These are phyloP conservation scores for Oryzias sinensis DNA, from an alignment of 2,797 vertebrate genomes.

Conservation along the genomic window DNA sequence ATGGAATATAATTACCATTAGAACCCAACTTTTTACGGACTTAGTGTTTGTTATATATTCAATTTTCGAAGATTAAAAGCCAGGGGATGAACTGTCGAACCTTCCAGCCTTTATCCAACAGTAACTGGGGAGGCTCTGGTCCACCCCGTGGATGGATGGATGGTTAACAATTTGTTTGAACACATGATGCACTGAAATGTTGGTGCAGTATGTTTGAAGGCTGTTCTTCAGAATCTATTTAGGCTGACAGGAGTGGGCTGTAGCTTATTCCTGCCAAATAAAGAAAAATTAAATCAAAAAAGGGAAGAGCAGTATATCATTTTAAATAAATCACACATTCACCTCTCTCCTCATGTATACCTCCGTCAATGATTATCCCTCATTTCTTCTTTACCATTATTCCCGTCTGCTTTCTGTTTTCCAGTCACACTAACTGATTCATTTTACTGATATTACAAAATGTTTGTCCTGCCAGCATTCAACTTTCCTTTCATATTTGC, in stretches of 20 bases:
- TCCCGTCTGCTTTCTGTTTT: slow-evolving; percentile 3
- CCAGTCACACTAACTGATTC: slow-evolving; percentile 22
- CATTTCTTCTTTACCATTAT: slow-evolving; percentile 3
- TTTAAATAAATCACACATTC: slow-evolving; percentile 51
- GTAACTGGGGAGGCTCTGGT: no score
- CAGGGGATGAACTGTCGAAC: no score
- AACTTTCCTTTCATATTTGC: slow-evolving; percentile 12
- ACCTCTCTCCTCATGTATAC: slow-evolving; percentile 6
- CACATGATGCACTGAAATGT: slow-evolving; percentile 25
- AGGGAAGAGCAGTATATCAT: slow-evolving; percentile 63
- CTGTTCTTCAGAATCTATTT: slow-evolving; percentile 50
- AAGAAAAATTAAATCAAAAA: slow-evolving; percentile 57
- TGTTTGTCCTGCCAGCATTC: slow-evolving; percentile 4
- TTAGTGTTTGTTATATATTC: background rate
- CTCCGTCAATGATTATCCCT: slow-evolving; percentile 11
- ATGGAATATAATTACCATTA: background rate
- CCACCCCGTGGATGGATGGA: no score
- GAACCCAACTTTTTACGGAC: background rate
- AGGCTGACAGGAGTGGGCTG: slow-evolving; percentile 48
- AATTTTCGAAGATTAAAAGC: background rate
- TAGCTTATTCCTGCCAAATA: slow-evolving; percentile 29
- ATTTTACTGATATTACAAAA: slow-evolving; percentile 14
- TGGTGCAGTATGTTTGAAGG: slow-evolving; percentile 29
- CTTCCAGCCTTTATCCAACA: no score
- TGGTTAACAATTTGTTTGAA: slow-evolving; percentile 21